phyloP scores from a whole-genome alignment of 2,113 vertebrate species.

The Siphamia tubifer region DNA sequence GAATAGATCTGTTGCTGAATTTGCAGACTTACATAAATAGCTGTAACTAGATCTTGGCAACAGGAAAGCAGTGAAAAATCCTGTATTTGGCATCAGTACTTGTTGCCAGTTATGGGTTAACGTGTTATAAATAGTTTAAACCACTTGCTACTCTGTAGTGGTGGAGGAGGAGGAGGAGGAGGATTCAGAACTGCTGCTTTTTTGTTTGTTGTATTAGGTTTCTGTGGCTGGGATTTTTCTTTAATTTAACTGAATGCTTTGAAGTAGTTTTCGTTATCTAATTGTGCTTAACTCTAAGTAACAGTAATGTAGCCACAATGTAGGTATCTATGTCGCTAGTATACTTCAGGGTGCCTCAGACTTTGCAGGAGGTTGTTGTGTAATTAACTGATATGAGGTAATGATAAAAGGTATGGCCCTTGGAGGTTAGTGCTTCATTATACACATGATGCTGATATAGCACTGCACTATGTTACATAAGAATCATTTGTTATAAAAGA shows the following conservation, averaged over 20 bases:
- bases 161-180: background rate
- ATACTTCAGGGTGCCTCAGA: background rate
- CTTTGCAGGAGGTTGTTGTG: no score
- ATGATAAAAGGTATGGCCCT: background rate
- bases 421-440: no score
- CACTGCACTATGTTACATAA: slow-evolving; percentile 6
- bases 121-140: background rate
- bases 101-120: background rate
- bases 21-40: slow-evolving; percentile 41
- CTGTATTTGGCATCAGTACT: background rate
- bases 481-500: background rate
- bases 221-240: background rate
- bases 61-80: slow-evolving; percentile 4
- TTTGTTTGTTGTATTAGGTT: background rate
- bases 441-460: background rate
- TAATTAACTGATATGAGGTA: background rate
- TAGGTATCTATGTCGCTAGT: background rate
- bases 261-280: background rate
- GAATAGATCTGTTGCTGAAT: slow-evolving; percentile 17
- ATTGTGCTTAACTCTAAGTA: background rate
- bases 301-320: background rate
- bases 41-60: slow-evolving; percentile 12
- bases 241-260: background rate
- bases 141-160: background rate
- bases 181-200: background rate